Evolutionary conservation across 2,888 invertebrate genomes (phyloP), one percentile per base, ranked within the genome.

Genomic region (Crepidodera aurea): DNA sequence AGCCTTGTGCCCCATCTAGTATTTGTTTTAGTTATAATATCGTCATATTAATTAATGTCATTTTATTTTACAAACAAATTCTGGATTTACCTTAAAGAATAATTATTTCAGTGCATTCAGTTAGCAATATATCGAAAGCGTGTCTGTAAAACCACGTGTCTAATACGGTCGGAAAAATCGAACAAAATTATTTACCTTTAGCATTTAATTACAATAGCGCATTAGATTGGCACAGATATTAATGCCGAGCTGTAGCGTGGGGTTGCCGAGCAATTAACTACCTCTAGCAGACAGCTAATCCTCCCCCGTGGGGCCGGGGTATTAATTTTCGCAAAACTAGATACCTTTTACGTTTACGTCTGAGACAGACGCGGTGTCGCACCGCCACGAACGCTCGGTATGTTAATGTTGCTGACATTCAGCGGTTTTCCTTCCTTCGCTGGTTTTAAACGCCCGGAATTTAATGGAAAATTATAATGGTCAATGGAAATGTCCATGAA

Each of bases 101-200:
- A n/a, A n/a, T n/a, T n/a, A n/a, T n/a, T n/a, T n/a, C n/a, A n/a
- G n/a, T n/a, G n/a, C n/a, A n/a, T n/a, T n/a, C n/a, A n/a, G n/a
- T n/a, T n/a, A n/a, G n/a, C n/a, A n/a, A n/a, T 22, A 22, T 22
- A 22, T 22, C 22, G 22, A 22, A 22, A 22, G 2, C 6, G 22
- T 22, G 2, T 22, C 22, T 22, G 6, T 22, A 6, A 2, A 2
- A 22, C 3, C 22, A 22, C 22, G 22, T 22, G 29, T 40, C 42
- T 25, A 25, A 25, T n/a, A n/a, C n/a, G 22, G 42, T n/a, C 19
- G 13, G 13, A n/a, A n/a, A 32, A 48, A 56, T 56, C 56, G 56
- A 46, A 56, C 56, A 10, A 56, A 56, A 56, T 56, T 56, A 56
- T 56, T 56, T 56, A 56, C 56, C 56, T 56, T 56, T 56, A 34